Evolutionary conservation across 2,113 vertebrate genomes (phyloP), one percentile per base, ranked within the genome.

Genomic region (Bubalus kerabau): DNA sequence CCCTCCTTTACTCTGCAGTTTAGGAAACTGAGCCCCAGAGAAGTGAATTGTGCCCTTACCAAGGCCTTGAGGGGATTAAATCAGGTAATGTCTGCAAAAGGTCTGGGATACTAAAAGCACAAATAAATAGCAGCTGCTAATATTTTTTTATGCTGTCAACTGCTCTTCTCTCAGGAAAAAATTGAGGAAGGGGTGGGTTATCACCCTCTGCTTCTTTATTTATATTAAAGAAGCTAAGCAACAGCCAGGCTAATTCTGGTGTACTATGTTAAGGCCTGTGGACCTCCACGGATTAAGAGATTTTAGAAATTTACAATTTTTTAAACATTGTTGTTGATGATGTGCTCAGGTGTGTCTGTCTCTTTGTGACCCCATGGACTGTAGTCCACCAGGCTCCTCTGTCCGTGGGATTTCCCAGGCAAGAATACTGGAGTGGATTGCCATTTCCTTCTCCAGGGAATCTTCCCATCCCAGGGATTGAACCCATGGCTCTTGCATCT

Each of bases 111-210:
- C 1, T 23, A 43, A 43, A 90, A 30, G 8, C n/a, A 60, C 46
- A 67, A 85, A 46, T 48, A 81, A 57, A 56, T 40, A 80, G 50
- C 21, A 36, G 12, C 32, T 80, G 6, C 32, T 85, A 7, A 48
- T 52, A 23, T 62, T 59, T 89, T 54, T 43, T 30, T 43, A 50
- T 32, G 30, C 2, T 87, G 23, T 21, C 28, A 62, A 21, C 6
- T 48, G 40, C 6, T 48, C 36, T 91, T 56, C 26, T 8, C 14
- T 48, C 17, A 36, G 56, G 62, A 76, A 76, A 92, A 87, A 17
- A 14, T 2, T 17, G 50, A 48, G 12, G 30, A 4, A 4, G 36
- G 30, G 15, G 21, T 10, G 7, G 1, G 2, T 17, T 40, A 1
- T 60, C 19, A 28, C 19, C 2, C 21, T 64, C 24, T 56, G 24